Evolutionary conservation across 2,888 invertebrate genomes (phyloP), one percentile per base, ranked within the genome.

Genomic region (Lasius fuliginosus): DNA sequence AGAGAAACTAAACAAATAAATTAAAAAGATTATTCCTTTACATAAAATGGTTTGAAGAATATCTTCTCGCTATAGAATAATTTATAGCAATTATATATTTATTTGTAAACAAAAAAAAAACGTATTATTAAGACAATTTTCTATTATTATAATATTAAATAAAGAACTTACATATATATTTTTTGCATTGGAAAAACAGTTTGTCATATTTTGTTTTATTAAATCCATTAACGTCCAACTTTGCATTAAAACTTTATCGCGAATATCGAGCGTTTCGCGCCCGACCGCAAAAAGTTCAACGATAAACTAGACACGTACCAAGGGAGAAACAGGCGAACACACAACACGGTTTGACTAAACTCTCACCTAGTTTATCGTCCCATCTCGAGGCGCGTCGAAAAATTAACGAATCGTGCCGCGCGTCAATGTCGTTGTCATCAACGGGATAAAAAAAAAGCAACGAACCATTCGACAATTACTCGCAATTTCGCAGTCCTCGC

Each of bases 321-420:
- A 33, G 58, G 18, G 73, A 36, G 60, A 42, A 18, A 18, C 49
- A n/a, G 40, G n/a, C 46, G 46, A 5, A 4, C 42, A 12, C 6
- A 30, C 33, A 49, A 46, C 73, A 36, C 27, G 36, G 12, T 73
- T 73, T 73, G 73, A 81, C 49, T 60, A 60, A 71, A 18, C 53
- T 53, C 6, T 15, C 42, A 11, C 46, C 30, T 11, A 46, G 69
- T 79, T 79, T 77, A 56, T 77, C 56, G 42, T 40, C 40, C 33
- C 33, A 69, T 60, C 71, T 79, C 60, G 60, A 60, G 69, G 40
- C 27, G 76, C 46, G 60, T 73, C n/a, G 67, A 49, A 76, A 76
- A 77, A 83, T 81, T 81, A 81, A 81, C 73, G 36, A 71, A 62
- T 49, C 46, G 33, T 42, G 30, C 58, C 30, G 76, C 53, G 36